These are phyloP conservation scores for Paralichthys olivaceus DNA, from an alignment of 2,113 vertebrate species.

Conservation along the genomic window DNA sequence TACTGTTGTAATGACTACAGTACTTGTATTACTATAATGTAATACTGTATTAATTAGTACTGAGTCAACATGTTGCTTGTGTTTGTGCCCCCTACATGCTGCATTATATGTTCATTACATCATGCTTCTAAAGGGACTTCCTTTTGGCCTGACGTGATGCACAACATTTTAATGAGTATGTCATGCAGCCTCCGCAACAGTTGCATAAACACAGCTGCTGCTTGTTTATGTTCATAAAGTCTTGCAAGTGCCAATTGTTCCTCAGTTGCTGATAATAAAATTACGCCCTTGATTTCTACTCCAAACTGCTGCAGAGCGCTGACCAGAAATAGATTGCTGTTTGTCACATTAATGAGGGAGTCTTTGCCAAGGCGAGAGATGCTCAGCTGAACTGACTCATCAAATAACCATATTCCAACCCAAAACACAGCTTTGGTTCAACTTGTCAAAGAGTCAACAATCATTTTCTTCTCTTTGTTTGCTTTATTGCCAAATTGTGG, in stretches of 20 bases:
- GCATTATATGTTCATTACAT: too few relatives aligned
- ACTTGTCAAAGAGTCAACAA: slow-evolving; percentile 35
- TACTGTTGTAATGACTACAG: neutral
- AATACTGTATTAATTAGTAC: too few relatives aligned
- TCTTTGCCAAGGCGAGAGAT: slow-evolving; percentile 31
- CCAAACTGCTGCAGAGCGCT: slow-evolving; percentile 25
- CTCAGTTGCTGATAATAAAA: slow-evolving; percentile 45
- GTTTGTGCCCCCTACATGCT: too few relatives aligned
- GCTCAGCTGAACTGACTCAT: slow-evolving; percentile 55
- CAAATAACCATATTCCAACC: slow-evolving; percentile 46
- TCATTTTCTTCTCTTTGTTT: slow-evolving; percentile 3
- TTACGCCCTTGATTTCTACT: slow-evolving; percentile 34
- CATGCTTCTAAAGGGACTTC: slow-evolving; percentile 19
- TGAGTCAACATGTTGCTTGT: too few relatives aligned
- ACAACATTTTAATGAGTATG: slow-evolving; percentile 24
- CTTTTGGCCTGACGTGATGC: slow-evolving; percentile 17
- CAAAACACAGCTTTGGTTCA: slow-evolving; percentile 40
- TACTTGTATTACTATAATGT: neutral
- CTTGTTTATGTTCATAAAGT: slow-evolving; percentile 54
- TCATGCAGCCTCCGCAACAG: slow-evolving; percentile 22
- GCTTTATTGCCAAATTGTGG: neutral
- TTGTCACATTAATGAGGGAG: slow-evolving; percentile 62
- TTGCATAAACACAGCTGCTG: slow-evolving; percentile 59
- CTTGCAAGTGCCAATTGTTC: slow-evolving; percentile 44
- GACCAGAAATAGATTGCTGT: slow-evolving; percentile 56